Base-by-base conservation (phyloP, 2,888 invertebrate species). In the Trichogramma evanescens region DNA sequence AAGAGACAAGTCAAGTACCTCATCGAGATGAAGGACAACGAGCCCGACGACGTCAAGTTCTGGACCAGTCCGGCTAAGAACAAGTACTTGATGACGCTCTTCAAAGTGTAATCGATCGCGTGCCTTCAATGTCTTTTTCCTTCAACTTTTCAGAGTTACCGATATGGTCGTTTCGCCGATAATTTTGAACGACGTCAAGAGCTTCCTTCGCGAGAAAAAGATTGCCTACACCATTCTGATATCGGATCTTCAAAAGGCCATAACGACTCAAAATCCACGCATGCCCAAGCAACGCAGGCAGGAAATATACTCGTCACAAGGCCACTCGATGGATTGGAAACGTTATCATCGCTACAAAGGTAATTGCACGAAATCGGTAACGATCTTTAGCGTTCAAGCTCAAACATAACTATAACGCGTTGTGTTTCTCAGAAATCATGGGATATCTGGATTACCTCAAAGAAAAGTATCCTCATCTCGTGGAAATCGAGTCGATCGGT, bases 111-210 rank as follows among this genome's bases (percentile, higher is more conserved):
- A 42, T 50, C 39, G 8, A 6, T 38, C 13, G 13, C 38, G 13
- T 5, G 4, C 5, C 5, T 50, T 38, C 26, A 26, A 8, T 43
- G 39, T 54, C 6, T 45, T 10, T 44, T 54, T 43, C 5, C 9
- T 52, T 54, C 51, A 10, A 10, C 49, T 58, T 67, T 67, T 52
- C 39, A 76, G 77, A 62, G 68, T 86, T 5, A 85, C 86, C 0
- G 91, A 92, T 71, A 79, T 92, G 4, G 82, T 91, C 54, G 84
- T 91, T 8, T 85, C 91, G 0, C 89, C 89, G 1, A 83, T 84
- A 62, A 80, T 87, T 58, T 77, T 86, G 3, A 72, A 72, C 4
- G 84, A 85, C 58, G 78, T 86, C 4, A 84, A 83, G 69, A 82
- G 82, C 49, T 83, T 82, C 69, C 78, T 90, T 4, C 82, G 82